A percentile compares a stretch with the other conserved stretches of the same genome.
phyloP scores from a whole-genome alignment of 1,140 invertebrate genomes.

The Bombus fervidus region DNA sequence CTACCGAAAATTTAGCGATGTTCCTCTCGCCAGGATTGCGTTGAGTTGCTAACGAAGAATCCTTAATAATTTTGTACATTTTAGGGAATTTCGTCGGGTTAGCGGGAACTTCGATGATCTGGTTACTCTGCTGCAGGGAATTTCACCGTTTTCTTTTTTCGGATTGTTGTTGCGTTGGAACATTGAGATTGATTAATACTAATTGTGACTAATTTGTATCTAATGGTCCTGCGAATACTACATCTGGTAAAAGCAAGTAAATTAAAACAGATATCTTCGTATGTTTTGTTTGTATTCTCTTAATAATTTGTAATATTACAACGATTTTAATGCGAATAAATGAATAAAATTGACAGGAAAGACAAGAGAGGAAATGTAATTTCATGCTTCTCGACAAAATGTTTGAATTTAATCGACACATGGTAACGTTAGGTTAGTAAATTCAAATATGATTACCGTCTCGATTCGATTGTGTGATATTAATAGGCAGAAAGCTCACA shows the following conservation, averaged over 20 bases:
- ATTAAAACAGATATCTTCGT: no score
- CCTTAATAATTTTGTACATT: not conserved
- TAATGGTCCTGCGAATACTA: no score
- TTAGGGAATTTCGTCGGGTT: not conserved
- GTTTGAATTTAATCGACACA: not conserved
- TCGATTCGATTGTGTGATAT: not conserved
- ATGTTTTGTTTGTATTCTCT: no score
- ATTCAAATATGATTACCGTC: not conserved
- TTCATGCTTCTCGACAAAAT: not conserved
- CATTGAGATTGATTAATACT: not conserved
- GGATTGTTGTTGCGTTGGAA: no score
- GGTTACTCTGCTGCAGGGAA: not conserved
- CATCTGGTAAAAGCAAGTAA: no score
- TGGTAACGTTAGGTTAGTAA: slow-evolving; percentile 6
- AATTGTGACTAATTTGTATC: not conserved
- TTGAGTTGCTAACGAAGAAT: no score
- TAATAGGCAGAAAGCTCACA: no score
- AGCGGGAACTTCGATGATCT: accelerated
- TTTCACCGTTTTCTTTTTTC: not conserved
- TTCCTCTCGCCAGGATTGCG: no score
- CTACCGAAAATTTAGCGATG: not conserved
- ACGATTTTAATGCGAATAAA: not conserved
- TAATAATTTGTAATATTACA: not conserved
- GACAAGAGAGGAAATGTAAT: not conserved
- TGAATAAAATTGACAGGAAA: no score